Percentiles rank a stretch among this genome's conserved stretches.
Evolutionary conservation across 1,140 invertebrate genomes (phyloP).

Genomic region (Myzus persicae): DNA sequence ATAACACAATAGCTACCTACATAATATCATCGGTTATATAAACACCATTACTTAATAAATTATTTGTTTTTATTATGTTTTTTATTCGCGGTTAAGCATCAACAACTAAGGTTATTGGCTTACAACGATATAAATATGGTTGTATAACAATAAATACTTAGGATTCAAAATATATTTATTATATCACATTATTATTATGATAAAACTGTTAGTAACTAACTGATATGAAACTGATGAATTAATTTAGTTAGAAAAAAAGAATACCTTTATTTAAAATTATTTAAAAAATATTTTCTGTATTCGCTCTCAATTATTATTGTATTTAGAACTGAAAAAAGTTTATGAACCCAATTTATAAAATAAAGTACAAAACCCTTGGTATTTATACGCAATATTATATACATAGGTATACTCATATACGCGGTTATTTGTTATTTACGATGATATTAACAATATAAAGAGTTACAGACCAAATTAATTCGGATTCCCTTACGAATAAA

Average conservation of each 20-base stretch:
- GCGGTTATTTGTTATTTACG: too few species aligned
- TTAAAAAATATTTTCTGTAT: neutral
- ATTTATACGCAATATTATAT: neutral
- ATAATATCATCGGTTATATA: neutral
- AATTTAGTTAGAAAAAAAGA: neutral
- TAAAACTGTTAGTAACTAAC: neutral
- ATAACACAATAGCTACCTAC: neutral
- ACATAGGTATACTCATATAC: too few species aligned
- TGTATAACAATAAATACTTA: too few species aligned
- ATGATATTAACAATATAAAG: too few species aligned
- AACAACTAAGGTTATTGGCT: too few species aligned
- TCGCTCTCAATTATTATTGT: neutral
- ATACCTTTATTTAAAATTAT: neutral
- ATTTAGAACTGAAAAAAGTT: neutral
- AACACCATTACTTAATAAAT: neutral
- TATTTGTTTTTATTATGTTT: too few species aligned
- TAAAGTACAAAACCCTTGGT: neutral
- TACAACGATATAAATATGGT: too few species aligned
- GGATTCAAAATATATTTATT: too few species aligned
- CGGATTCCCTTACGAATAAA: neutral
- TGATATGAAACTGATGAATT: neutral
- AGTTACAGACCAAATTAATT: neutral
- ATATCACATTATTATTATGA: neutral
- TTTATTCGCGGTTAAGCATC: too few species aligned
- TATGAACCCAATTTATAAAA: neutral